Evolutionary conservation across 2,797 vertebrate genomes (phyloP), one percentile per base, ranked within the genome.

Genomic region (Cryptoprocta ferox): DNA sequence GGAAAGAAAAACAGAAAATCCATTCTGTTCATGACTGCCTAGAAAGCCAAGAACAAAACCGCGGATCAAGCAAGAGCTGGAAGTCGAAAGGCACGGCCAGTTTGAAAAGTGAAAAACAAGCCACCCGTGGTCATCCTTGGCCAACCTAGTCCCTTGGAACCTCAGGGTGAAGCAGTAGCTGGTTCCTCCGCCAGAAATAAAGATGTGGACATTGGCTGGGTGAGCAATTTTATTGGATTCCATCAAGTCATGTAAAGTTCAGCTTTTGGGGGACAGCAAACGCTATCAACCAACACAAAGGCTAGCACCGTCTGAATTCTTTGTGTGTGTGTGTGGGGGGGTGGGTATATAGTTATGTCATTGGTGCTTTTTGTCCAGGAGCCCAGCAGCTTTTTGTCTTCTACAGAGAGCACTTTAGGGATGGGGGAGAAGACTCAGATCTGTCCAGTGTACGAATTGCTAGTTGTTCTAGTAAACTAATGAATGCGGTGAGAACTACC

Each of bases 11-110:
- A 68, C 56, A 94, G 73, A 86, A 39, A 71, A 19, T 8, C 59
- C 2, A 2, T 70, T 84, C 84, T 89, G 89, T 79, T 91, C 42
- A 21, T 6, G 56, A 78, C 83, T n/a, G 35, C 2, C 6, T 11
- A 89, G 94, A 56, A n/a, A 85, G 86, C 89, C 92, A 94, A 91
- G 89, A 76, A 53, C 12, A 37, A 91, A 91, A 15, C 61, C 19
- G 11, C 53, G 37, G 85, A 48, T 66, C 56, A 30, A 91, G 78
- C 18, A 5, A 14, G n/a, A 68, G 21, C 18, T 18, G 75, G 68
- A 78, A 91, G 71, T 50, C 56, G 48, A 86, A 71, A 5, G 75
- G 30, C 68, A 45, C 0, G 30, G 59, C 65, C 39, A 32, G 48
- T 32, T 50, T 32, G 89, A 39, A 75, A 65, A 88, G 32, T 15